Percentiles rank a stretch among this genome's conserved stretches.
Evolutionary conservation across 2,888 invertebrate genomes (phyloP).

Genomic region (Kryphioiulus occultus): DNA sequence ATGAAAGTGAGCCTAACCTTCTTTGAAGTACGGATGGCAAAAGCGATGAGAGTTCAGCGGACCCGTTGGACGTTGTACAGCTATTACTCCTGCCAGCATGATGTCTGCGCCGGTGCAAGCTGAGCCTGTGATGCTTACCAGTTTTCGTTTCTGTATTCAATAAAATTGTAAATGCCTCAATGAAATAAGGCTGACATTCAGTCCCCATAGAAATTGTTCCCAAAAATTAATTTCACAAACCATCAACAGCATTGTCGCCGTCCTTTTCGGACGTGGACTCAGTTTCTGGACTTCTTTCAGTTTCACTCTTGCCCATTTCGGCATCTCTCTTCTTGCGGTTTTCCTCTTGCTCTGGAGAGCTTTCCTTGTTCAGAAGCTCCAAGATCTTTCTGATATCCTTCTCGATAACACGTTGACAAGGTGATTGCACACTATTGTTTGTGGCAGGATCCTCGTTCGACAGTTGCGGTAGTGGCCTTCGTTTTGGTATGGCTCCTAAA

Average conservation of each 20-base stretch:
- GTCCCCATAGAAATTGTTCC: background rate
- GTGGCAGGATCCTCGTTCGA: background rate
- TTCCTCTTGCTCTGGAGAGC: background rate
- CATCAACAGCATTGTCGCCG: constrained; percentile 50
- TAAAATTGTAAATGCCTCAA: background rate
- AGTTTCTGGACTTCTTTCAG: constrained; percentile 57
- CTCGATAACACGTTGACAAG: background rate
- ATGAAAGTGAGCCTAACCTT: background rate
- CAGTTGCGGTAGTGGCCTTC: constrained; percentile 40
- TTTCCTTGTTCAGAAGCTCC: constrained; percentile 16
- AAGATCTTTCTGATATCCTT: background rate
- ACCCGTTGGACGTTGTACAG: constrained; percentile 53
- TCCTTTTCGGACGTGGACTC: constrained; percentile 54
- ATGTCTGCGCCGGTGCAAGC: constrained; percentile 56
- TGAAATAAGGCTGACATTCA: background rate
- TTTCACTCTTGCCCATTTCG: background rate
- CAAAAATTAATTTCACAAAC: background rate
- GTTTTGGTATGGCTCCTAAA: constrained; percentile 57
- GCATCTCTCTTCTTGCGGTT: background rate
- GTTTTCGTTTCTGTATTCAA: background rate
- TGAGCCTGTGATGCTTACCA: background rate
- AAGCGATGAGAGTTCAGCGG: constrained; percentile 55
- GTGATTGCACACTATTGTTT: background rate
- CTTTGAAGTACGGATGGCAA: constrained; percentile 52
- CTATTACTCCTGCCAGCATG: constrained; percentile 49